Evolutionary conservation across 2,888 invertebrate genomes (phyloP), one percentile per base, ranked within the genome.

Genomic region (Lissocephala sabroskyi): DNA sequence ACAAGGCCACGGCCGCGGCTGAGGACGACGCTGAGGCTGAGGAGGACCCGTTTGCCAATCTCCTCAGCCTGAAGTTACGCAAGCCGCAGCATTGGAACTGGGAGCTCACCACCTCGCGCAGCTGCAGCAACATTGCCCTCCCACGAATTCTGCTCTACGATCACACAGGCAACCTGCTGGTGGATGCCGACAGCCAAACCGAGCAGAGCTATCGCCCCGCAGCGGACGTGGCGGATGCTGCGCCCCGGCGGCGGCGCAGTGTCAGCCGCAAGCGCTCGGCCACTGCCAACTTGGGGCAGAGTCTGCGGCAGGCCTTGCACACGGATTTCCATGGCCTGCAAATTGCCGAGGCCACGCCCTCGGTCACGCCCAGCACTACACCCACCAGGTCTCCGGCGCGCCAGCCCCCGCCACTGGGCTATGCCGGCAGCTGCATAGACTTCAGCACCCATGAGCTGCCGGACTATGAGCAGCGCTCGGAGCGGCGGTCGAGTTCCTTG

Each of bases 61-160:
- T 86, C 30, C 85, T 88, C 1, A 84, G 85, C 45, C 74, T 88
- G 16, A 85, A 87, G 67, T 74, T 88, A 47, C 84, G 85, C 57
- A 88, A 88, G 60, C 88, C 88, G 1, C 84, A 84, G 52, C 82
- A 84, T 52, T 88, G 88, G 88, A 86, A 87, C 60, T 88, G 88
- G 88, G 86, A 88, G 68, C 65, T 88, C 57, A 86, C 87, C 19
- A 88, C 88, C 2, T 88, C 88, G 19, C 86, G 87, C 63, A 88
- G 88, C 37, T 87, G 87, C 41, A 86, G 87, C 19, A 86, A 86
- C 61, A 87, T 88, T 46, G 79, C 85, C 19, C 73, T 88, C 61
- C 88, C 88, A 2, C 82, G 85, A 4, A 87, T 88, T 16, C 82
- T 87, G 57, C 80, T 88, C 6, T 87, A 85, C 63, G 85, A 88